A percentile compares a stretch with the other conserved stretches of the same genome.
Evolutionary conservation across 2,888 invertebrate species (phyloP).

Genomic region (Sicus ferrugineus): DNA sequence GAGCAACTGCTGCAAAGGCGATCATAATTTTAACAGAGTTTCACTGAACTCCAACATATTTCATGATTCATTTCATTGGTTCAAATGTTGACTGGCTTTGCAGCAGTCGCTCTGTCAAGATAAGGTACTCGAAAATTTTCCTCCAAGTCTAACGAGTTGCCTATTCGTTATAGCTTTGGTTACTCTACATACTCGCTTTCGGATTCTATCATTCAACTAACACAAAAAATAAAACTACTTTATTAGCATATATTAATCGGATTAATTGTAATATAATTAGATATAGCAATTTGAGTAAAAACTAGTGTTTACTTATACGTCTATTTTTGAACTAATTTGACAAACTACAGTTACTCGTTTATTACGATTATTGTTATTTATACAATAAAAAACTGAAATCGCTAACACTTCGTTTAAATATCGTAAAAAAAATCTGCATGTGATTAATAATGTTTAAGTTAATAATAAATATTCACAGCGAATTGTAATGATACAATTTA

Average conservation of each 20-base stretch:
- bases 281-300: neutral
- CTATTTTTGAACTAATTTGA: constrained; percentile 18
- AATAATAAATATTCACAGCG: constrained; percentile 6
- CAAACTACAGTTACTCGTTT: constrained; percentile 23
- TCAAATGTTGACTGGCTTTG: no score
- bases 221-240: neutral
- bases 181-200: no score
- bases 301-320: constrained; percentile 16
- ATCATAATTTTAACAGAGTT: no score
- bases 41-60: no score
- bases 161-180: no score
- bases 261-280: constrained; percentile 28
- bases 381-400: constrained; percentile 37
- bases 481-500: constrained; percentile 9
- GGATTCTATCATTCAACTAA: neutral
- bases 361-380: constrained; percentile 53
- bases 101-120: no score
- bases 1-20: no score
- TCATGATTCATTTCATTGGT: no score
- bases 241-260: constrained; percentile 22
- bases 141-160: no score
- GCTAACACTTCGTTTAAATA: constrained; percentile 16
- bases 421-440: constrained; percentile 50
- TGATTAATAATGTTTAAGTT: constrained; percentile 61
- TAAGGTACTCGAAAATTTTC: no score